Evolutionary conservation across 2,888 invertebrate genomes (phyloP).

Genomic region (Tricholauxania praeusta): DNA sequence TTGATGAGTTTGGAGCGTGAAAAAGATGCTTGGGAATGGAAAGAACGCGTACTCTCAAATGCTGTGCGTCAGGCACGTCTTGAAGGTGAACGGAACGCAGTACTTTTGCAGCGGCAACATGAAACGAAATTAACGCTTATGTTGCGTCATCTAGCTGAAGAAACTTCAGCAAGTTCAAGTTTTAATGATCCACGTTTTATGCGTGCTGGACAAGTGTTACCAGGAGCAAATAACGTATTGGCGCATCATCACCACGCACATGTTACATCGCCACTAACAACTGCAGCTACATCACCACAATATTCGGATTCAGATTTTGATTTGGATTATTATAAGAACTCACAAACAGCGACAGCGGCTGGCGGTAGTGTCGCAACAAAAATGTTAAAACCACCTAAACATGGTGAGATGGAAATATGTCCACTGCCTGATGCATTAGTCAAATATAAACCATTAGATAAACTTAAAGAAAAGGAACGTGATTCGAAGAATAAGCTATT

Average conservation of each 20-base stretch:
- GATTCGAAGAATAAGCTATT: slow-evolving; percentile 70
- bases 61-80: slow-evolving; percentile 76
- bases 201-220: slow-evolving; percentile 31
- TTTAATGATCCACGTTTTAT: slow-evolving; percentile 51
- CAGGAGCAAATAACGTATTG: slow-evolving; percentile 12
- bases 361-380: slow-evolving; percentile 46
- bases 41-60: slow-evolving; percentile 78
- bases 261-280: slow-evolving; percentile 10
- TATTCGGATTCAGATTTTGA: slow-evolving; percentile 61
- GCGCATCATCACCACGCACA: slow-evolving; percentile 26
- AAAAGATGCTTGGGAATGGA: slow-evolving; percentile 78
- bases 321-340: slow-evolving; percentile 60
- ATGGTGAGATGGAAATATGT: slow-evolving; percentile 60
- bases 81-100: slow-evolving; percentile 74
- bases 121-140: slow-evolving; percentile 75
- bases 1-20: slow-evolving; percentile 78
- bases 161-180: slow-evolving; percentile 68
- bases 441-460: slow-evolving; percentile 64
- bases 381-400: slow-evolving; percentile 53
- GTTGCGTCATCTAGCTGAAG: slow-evolving; percentile 73
- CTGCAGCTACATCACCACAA: slow-evolving; percentile 40
- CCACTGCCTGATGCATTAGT: slow-evolving; percentile 56
- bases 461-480: slow-evolving; percentile 67
- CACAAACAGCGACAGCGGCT: slow-evolving; percentile 21
- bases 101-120: slow-evolving; percentile 74